Conservation (phyloP, 2,888 invertebrate species). For the Andrena hattorfiana region DNA sequence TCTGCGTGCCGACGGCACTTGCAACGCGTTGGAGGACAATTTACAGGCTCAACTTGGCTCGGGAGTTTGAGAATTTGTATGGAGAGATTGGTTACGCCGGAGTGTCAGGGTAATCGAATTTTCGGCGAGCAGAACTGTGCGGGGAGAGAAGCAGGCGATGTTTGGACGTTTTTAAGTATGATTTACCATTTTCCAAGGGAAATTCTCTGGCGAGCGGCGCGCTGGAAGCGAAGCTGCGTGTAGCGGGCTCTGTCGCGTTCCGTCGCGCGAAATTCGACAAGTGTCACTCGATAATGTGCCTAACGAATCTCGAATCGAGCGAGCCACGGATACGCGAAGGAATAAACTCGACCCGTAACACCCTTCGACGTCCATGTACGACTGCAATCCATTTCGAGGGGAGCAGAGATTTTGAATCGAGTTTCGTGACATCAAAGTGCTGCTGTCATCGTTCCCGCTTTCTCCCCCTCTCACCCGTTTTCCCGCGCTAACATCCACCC, state of each 20-base stretch:
- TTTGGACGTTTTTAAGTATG: no score
- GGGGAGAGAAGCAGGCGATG: no score
- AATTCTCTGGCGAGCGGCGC: not conserved
- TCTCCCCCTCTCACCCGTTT: slow-evolving; percentile 23
- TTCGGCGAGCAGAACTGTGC: not conserved
- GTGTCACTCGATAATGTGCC: slow-evolving; percentile 33
- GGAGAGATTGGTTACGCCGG: not conserved
- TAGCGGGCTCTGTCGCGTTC: not conserved
- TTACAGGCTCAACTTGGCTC: not conserved
- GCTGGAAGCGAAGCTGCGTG: not conserved
- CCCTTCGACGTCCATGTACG: slow-evolving; percentile 49
- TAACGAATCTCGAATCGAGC: slow-evolving; percentile 51
- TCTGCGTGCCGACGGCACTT: not conserved
- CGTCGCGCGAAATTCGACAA: not conserved
- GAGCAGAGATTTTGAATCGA: slow-evolving; percentile 76
- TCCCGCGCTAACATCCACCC: slow-evolving; percentile 1
- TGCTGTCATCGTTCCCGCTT: slow-evolving; percentile 70
- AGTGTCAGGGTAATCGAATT: not conserved
- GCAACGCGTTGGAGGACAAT: not conserved
- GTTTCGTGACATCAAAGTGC: slow-evolving; percentile 76
- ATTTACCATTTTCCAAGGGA: not conserved
- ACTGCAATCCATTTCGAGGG: slow-evolving; percentile 59
- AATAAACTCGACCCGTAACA: slow-evolving; percentile 53
- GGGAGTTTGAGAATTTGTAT: no score
- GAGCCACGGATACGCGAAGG: slow-evolving; percentile 38